These are phyloP conservation scores for Myiozetetes cayanensis DNA, from an alignment of 2,113 vertebrate genomes.

Conservation along the genomic window DNA sequence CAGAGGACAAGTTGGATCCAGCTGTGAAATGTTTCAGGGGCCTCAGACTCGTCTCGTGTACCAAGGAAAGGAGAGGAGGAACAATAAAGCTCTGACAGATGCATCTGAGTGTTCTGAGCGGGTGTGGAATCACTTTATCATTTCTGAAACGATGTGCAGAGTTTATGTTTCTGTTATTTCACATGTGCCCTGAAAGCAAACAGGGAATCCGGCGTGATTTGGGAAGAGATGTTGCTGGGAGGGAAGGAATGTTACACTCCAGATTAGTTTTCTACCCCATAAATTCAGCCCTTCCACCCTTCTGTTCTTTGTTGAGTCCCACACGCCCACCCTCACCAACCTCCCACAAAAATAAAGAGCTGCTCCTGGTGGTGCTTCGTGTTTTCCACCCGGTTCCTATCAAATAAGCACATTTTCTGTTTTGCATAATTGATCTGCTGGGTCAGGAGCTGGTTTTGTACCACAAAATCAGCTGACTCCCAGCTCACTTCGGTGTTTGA, in stretches of 20 bases:
- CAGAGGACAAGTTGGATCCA: neutral
- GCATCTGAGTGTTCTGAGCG: neutral
- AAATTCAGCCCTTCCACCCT: neutral
- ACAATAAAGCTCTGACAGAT: neutral
- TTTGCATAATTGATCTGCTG: neutral
- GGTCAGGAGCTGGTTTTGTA: neutral
- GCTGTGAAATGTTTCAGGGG: neutral
- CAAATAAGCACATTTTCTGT: neutral
- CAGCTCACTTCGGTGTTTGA: neutral
- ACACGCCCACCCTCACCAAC: neutral
- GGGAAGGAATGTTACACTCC: neutral
- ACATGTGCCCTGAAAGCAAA: neutral
- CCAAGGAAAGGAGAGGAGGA: neutral
- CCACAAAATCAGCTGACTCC: rapidly evolving
- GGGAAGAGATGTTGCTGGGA: neutral
- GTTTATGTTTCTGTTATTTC: neutral
- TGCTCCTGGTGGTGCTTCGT: neutral
- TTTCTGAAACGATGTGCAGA: neutral
- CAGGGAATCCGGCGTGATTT: neutral
- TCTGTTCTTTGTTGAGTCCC: neutral
- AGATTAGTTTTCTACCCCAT: neutral
- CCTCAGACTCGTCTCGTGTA: neutral
- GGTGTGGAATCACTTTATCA: neutral
- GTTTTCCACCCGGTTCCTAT: neutral
- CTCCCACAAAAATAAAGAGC: neutral